Conservation (phyloP, 92 coral and sea anemone genomes). For the Actinostola sp. region DNA sequence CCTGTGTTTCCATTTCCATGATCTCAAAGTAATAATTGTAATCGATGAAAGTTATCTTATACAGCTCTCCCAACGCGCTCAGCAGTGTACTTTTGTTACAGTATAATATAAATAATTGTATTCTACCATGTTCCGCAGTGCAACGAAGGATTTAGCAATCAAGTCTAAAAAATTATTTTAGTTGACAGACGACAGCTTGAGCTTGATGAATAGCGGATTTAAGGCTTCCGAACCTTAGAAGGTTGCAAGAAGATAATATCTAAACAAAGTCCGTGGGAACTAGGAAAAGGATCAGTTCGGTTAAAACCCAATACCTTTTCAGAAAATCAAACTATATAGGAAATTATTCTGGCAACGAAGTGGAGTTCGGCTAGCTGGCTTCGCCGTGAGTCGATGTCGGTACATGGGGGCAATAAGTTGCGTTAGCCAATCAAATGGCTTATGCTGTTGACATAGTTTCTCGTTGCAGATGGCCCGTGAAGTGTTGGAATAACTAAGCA, state of each 20-base stretch:
- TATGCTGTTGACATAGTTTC: background rate
- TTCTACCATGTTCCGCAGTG: background rate
- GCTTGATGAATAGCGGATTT: constrained; percentile 5
- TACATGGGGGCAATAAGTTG: background rate
- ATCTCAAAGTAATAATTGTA: no score
- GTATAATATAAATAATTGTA: background rate
- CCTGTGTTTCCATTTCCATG: no score
- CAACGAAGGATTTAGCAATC: background rate
- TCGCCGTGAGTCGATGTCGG: background rate
- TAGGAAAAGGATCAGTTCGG: background rate
- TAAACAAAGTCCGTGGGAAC: background rate
- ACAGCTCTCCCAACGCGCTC: background rate
- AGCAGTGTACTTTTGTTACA: background rate
- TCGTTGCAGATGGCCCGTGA: constrained; percentile 2
- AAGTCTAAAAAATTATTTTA: background rate
- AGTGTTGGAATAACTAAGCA: constrained; percentile 24
- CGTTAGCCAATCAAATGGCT: background rate
- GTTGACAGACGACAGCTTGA: background rate
- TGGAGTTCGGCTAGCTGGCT: background rate
- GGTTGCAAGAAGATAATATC: background rate
- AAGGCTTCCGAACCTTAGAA: constrained; percentile 3
- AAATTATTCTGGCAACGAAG: background rate
- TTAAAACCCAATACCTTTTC: no score
- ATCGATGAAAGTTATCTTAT: no score
- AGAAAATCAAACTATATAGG: no score